phyloP scores from a whole-genome alignment of 2,113 vertebrate species.

The Xiphophorus couchianus region DNA sequence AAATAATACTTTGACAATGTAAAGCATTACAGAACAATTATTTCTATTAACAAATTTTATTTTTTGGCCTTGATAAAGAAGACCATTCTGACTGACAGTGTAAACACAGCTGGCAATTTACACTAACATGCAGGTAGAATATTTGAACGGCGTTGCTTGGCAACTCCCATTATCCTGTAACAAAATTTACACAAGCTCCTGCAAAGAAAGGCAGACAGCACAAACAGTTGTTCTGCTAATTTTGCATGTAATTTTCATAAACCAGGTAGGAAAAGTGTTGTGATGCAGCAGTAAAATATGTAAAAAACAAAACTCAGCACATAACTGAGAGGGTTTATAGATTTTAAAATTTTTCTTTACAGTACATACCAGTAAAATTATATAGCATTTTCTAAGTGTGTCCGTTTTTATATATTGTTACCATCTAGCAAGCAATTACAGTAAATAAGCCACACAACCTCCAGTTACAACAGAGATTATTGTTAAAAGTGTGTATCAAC shows the following conservation, averaged over 20 bases:
- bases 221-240: not conserved
- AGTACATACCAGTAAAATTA: too few species aligned
- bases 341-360: too few species aligned
- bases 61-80: not conserved
- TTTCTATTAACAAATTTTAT: conserved; percentile 6
- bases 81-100: not conserved
- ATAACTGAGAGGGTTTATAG: not conserved
- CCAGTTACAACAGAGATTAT: too few species aligned
- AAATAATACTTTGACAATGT: not conserved
- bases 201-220: not conserved
- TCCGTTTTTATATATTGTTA: too few species aligned
- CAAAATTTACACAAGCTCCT: not conserved
- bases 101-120: conserved; percentile 15
- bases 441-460: too few species aligned
- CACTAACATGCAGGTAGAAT: not conserved
- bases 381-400: too few species aligned
- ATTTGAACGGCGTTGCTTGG: not conserved
- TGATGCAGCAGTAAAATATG: not conserved
- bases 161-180: not conserved
- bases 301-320: not conserved
- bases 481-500: too few species aligned
- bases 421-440: too few species aligned
- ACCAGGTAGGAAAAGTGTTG: conserved; percentile 1
- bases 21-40: not conserved
- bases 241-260: conserved; percentile 4